Evolutionary conservation across 2,888 invertebrate genomes (phyloP), one percentile per base, ranked within the genome.

Genomic region (Agonopterix subpropinquella): DNA sequence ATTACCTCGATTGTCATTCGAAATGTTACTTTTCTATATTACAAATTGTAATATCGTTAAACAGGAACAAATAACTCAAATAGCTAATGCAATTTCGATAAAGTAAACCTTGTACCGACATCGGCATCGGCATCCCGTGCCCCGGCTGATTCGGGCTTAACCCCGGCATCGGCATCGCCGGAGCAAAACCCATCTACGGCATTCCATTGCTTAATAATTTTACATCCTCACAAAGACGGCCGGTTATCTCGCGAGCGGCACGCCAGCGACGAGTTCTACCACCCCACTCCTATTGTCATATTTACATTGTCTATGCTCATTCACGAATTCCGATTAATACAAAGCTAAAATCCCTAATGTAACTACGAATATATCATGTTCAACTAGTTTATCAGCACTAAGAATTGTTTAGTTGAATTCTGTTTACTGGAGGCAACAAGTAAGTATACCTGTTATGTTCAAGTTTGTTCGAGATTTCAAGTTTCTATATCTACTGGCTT

Each of bases 301-400:
- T 85, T 84, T 83, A 83, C 85, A 85, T 86, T 88, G 84, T 85
- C 83, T 85, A 77, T 83, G 80, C 72, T 82, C 81, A 81, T 78
- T 80, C 77, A 73, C 74, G 68, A 80, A 83, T 84, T 85, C 81
- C 80, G 76, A 84, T 85, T 83, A 81, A 75, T 71, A 70, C 71
- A 69, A 71, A 77, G 76, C 77, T 68, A 73, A 69, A 74, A 70
- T 67, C 65, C 62, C 48, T 53, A 55, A 54, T 53, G 54, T 44
- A 53, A 47, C 49, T 49, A 47, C 28, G 28, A 28, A 28, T 28
- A 28, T 28, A 28, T 28, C 28, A 28, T 28, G 28, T 52, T 49
- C 45, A 47, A 47, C 52, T 47, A 44, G 49, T 52, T 49, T 47
- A 49, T 52, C 42, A 45, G 39, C 48, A 50, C 53, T 53, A 56